Base-by-base conservation (phyloP, 1,140 invertebrate species). In the Parapsyche elsis region DNA sequence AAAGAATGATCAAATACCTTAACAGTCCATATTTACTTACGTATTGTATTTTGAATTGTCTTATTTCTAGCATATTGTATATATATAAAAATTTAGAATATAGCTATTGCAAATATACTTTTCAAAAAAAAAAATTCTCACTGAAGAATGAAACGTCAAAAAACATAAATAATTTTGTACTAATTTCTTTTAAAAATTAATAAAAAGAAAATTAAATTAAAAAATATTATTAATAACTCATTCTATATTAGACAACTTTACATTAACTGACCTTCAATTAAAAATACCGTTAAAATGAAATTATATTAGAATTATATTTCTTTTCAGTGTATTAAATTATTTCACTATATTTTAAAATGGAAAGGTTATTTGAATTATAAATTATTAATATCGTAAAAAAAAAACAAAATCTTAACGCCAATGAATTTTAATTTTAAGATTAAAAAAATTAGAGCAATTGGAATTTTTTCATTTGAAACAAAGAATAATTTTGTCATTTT, bases 1-100 rank as follows among this genome's bases (percentile, higher is more conserved):
- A 80, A 80, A 80, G 74, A 80, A 80, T 80, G 79, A 46, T 49
- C 79, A 76, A 76, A 80, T 80, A 80, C 79, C 67, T 78, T 77
- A 77, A 64, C 75, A 77, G 75, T 77, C 75, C 75, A 77, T 61
- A 64, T 77, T 77, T 77, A 45, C 26, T 77, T 77, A 77, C 75
- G 75, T 77, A 77, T 77, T 77, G 75, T 77, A 77, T 77, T 77
- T 77, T 77, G 75, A 77, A 77, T 77, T 77, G 75, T 64, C 53
- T 77, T 77, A 64, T 64, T 77, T 77, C 53, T 77, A 77, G 75
- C 16, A 19, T 38, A 38, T 49, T 49, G 45, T 49, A 73, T 21
- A 23, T 73, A 73, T 38, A 46, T 73, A 19, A 46, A 49, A 67
- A 67, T 24, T 67, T 67, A 67, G 64, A 67, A 67, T 67, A 67